These are phyloP conservation scores for Helicoverpa zea DNA, from an alignment of 1,140 invertebrate species.

Conservation along the genomic window DNA sequence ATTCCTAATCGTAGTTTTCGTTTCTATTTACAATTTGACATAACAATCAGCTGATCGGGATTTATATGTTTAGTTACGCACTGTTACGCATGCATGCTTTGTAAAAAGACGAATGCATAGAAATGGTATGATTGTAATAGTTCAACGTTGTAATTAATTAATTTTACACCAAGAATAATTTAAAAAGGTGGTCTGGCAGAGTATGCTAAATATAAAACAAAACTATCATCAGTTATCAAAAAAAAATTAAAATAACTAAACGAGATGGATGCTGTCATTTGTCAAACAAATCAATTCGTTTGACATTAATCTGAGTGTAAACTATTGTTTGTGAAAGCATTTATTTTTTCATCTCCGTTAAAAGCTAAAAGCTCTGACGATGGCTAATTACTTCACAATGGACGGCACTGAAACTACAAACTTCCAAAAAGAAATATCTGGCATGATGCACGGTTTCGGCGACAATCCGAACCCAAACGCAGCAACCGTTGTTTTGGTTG, in stretches of 20 bases:
- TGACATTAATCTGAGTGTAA: too few relatives aligned
- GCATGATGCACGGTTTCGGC: conserved; percentile 92
- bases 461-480: conserved; percentile 89
- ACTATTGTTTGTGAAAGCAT: not conserved
- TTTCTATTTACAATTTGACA: not conserved
- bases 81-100: too few relatives aligned
- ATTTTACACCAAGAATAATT: too few relatives aligned
- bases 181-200: too few relatives aligned
- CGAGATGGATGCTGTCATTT: not conserved
- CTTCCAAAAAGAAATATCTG: conserved; percentile 88
- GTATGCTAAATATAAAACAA: too few relatives aligned
- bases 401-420: conserved; percentile 75
- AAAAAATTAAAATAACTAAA: too few relatives aligned
- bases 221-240: too few relatives aligned
- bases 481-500: conserved; percentile 90
- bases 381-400: conserved; percentile 78
- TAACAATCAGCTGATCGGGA: conserved; percentile 27
- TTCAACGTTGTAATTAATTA: too few relatives aligned
- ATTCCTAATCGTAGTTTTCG: not conserved
- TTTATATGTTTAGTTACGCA: not conserved
- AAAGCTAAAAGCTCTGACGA: conserved; percentile 26
- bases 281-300: not conserved
- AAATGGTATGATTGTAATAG: not conserved
- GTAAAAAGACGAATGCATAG: not conserved
- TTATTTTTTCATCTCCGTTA: too few relatives aligned